Evolutionary conservation across 2,888 invertebrate genomes (phyloP).

Genomic region (Entomobrya multifasciata): DNA sequence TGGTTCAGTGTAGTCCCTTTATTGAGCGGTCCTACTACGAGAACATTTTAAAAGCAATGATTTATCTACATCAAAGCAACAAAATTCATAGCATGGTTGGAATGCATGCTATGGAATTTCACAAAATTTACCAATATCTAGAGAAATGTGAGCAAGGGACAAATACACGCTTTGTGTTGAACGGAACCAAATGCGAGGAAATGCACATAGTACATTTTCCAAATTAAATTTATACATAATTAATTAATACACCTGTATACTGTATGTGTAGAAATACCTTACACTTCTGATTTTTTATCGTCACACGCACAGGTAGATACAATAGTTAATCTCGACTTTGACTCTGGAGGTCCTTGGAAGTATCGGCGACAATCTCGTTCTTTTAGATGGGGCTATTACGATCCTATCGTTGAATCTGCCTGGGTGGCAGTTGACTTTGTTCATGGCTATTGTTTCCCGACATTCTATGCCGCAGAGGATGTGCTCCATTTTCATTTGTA

Average conservation of each 20-base stretch:
- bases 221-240: not conserved
- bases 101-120: constrained; percentile 33
- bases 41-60: constrained; percentile 64
- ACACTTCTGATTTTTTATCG: not conserved
- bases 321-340: constrained; percentile 26
- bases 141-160: constrained; percentile 22
- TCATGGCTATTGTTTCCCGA: constrained; percentile 70
- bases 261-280: not conserved
- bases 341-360: constrained; percentile 17
- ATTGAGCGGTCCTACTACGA: constrained; percentile 45
- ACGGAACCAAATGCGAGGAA: constrained; percentile 57
- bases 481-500: constrained; percentile 69
- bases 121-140: constrained; percentile 40
- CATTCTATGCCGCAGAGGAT: constrained; percentile 57
- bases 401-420: constrained; percentile 71
- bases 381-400: constrained; percentile 72
- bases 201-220: constrained; percentile 25
- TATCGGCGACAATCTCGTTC: constrained; percentile 50
- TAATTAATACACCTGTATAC: not conserved
- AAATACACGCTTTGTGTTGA: not conserved
- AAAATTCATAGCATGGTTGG: constrained; percentile 36
- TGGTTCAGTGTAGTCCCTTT: constrained; percentile 55
- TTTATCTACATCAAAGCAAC: constrained; percentile 48
- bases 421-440: constrained; percentile 73
- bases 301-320: not conserved